These are phyloP conservation scores for Lophotis ruficrista DNA, from an alignment of 2,113 vertebrate species.

Conservation along the genomic window DNA sequence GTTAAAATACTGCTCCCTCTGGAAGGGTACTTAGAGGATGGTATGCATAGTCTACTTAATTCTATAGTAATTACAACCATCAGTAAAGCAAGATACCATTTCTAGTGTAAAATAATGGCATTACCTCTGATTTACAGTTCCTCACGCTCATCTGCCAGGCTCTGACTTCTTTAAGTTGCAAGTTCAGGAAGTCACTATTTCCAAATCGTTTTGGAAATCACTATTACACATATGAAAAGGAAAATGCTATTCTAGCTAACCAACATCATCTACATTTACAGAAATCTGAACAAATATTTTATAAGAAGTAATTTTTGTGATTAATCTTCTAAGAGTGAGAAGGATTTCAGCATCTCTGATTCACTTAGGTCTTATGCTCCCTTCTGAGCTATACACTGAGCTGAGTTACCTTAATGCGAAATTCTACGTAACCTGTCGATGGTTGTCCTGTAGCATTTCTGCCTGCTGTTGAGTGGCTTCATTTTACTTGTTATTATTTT, in stretches of 20 bases:
- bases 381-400: not conserved
- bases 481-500: not conserved
- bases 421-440: not conserved
- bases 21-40: not conserved
- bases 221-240: not conserved
- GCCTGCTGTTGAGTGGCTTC: not conserved
- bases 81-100: not conserved
- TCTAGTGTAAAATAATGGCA: not conserved
- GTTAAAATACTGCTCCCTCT: not conserved
- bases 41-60: not conserved
- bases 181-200: not conserved
- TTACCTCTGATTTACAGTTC: not conserved
- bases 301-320: not conserved
- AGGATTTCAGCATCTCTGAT: not conserved
- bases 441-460: not conserved
- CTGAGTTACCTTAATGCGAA: not conserved
- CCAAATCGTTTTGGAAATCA: not conserved
- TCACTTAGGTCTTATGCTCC: not conserved
- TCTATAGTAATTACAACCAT: not conserved
- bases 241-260: not conserved
- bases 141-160: not conserved
- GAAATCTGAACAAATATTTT: not conserved
- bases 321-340: not conserved
- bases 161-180: not conserved
- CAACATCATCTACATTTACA: not conserved